phyloP scores from a whole-genome alignment of 2,113 vertebrate species.

The Pangasianodon hypophthalmus region DNA sequence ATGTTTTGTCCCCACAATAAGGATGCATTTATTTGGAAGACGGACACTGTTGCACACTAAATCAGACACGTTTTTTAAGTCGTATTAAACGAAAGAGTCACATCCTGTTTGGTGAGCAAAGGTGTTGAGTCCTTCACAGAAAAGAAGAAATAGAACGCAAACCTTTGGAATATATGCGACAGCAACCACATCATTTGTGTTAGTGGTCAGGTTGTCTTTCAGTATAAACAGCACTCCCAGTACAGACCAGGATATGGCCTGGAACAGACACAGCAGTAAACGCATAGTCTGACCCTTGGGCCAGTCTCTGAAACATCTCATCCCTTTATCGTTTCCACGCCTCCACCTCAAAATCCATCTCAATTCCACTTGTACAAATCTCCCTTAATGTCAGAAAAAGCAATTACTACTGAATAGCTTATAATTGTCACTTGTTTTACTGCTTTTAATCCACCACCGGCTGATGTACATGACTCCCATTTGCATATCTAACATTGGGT shows the following conservation, averaged over 20 bases:
- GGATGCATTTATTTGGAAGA: not conserved
- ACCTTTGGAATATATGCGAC: not conserved
- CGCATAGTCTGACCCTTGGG: conserved; percentile 15
- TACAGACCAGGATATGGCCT: conserved; percentile 33
- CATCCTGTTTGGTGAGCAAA: not conserved
- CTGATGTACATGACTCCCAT: conserved; percentile 1
- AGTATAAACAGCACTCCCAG: not conserved
- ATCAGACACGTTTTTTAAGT: not conserved
- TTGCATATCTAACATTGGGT: not conserved
- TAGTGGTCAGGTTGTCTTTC: conserved; percentile 18
- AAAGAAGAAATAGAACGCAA: not conserved
- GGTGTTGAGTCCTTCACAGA: not conserved
- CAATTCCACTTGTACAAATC: not conserved
- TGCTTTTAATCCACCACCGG: not conserved
- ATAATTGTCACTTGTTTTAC: not conserved
- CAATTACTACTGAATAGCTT: conserved; percentile 6
- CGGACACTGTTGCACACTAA: not conserved
- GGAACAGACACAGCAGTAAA: conserved; percentile 41
- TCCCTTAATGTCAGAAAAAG: conserved; percentile 10
- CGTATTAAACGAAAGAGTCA: not conserved
- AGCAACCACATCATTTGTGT: not conserved
- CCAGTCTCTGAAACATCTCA: conserved; percentile 21
- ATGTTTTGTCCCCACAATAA: not conserved
- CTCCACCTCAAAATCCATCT: not conserved
- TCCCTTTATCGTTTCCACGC: not conserved